A percentile compares a stretch with the other conserved stretches of the same genome.
phyloP scores from a whole-genome alignment of 2,888 invertebrate genomes.

The Amphimallon solstitiale region DNA sequence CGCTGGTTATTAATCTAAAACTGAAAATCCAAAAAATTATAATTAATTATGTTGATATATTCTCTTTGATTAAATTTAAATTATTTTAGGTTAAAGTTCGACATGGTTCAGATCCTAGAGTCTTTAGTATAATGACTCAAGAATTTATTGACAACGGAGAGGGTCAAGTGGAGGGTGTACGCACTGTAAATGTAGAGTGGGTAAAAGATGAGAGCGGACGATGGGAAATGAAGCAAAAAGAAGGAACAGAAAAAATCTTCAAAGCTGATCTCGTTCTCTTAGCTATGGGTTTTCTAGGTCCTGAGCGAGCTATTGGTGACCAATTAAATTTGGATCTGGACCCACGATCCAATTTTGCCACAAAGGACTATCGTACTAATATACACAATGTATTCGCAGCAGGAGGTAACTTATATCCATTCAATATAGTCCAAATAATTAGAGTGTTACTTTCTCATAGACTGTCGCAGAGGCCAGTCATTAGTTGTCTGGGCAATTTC shows the following conservation, averaged over 20 bases:
- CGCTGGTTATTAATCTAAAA: too few relatives aligned
- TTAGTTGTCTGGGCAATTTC: conserved; percentile 98
- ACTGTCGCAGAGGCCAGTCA: conserved; percentile 98
- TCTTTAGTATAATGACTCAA: conserved; percentile 93
- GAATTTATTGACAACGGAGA: conserved; percentile 91
- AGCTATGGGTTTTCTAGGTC: conserved; percentile 99
- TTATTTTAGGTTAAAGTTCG: conserved; percentile 73
- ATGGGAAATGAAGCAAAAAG: conserved; percentile 92
- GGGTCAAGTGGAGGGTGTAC: conserved; percentile 91
- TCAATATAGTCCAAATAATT: neutral
- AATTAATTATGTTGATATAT: neutral
- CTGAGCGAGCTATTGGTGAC: conserved; percentile 87
- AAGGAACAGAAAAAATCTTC: conserved; percentile 81
- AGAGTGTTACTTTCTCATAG: conserved; percentile 65
- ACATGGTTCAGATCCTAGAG: conserved; percentile 91
- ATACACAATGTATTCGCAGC: conserved; percentile 92
- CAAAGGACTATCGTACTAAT: conserved; percentile 91
- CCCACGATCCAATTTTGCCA: conserved; percentile 90
- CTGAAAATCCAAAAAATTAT: too few relatives aligned
- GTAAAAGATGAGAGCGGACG: conserved; percentile 89
- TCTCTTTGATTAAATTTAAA: conserved; percentile 3
- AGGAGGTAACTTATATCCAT: conserved; percentile 75
- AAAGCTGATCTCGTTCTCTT: conserved; percentile 91
- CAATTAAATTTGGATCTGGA: conserved; percentile 85
- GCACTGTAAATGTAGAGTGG: conserved; percentile 93